Conservation (phyloP, 2,797 vertebrate genomes). For the Huso huso region DNA sequence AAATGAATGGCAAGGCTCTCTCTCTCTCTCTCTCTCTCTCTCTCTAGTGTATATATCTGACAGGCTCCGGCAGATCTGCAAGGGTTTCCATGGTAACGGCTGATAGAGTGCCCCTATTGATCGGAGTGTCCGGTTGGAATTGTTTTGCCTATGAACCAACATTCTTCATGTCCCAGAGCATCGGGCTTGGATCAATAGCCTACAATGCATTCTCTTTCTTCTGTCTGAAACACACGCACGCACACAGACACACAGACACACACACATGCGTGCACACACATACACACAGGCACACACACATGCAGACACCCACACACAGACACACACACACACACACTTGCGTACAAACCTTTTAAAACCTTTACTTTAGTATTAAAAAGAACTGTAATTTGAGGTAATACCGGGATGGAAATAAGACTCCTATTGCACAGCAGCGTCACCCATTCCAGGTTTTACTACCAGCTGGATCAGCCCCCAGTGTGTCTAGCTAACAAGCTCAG, state of each 20-base stretch:
- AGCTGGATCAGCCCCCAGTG: no score
- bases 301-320: no score
- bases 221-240: slow-evolving; percentile 36
- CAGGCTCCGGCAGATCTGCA: slow-evolving; percentile 64
- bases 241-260: not conserved
- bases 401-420: no score
- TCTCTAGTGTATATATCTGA: slow-evolving; percentile 42
- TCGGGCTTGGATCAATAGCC: slow-evolving; percentile 74
- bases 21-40: no score
- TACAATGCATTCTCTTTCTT: slow-evolving; percentile 52
- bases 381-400: no score
- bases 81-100: slow-evolving; percentile 70
- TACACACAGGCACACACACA: no score
- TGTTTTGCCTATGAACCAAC: slow-evolving; percentile 53
- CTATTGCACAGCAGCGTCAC: no score
- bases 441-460: no score
- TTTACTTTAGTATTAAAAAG: no score
- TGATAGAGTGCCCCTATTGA: slow-evolving; percentile 74
- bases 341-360: not conserved
- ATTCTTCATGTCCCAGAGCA: slow-evolving; percentile 64
- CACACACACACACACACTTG: not conserved
- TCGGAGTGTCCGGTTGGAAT: slow-evolving; percentile 66
- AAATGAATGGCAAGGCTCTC: no score
- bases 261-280: no score
- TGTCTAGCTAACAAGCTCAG: no score